These are phyloP conservation scores for Anseranas semipalmata DNA, from an alignment of 2,113 vertebrate genomes.

Conservation along the genomic window DNA sequence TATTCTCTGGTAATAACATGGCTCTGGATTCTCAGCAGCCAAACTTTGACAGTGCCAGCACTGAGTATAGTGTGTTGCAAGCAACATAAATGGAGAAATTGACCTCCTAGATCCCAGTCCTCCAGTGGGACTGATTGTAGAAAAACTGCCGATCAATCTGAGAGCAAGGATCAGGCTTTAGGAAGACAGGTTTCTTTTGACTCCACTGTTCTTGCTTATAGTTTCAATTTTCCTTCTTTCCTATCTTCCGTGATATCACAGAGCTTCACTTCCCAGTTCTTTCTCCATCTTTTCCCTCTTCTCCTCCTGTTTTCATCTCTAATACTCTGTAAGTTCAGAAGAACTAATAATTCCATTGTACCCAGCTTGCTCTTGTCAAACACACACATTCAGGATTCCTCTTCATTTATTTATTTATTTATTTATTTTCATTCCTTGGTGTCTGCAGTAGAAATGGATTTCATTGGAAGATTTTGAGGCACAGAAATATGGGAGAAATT, in stretches of 20 bases:
- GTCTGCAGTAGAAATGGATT: not conserved
- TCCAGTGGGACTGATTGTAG: not conserved
- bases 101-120: not conserved
- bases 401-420: not conserved
- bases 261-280: not conserved
- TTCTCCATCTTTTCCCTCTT: not conserved
- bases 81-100: not conserved
- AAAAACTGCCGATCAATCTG: not conserved
- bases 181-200: not conserved
- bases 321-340: not conserved
- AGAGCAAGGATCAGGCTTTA: not conserved
- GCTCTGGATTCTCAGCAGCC: not conserved
- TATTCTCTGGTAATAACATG: not conserved
- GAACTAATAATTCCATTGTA: not conserved
- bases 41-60: not conserved
- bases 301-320: not conserved
- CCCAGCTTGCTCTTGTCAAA: not conserved
- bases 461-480: not conserved
- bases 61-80: not conserved
- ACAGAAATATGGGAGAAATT: not conserved
- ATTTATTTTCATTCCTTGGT: not conserved
- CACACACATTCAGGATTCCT: not conserved
- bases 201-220: not conserved
- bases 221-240: not conserved
- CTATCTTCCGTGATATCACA: not conserved